phyloP scores from a whole-genome alignment of 2,888 invertebrate genomes.

The Pseudeuparius sepicola region DNA sequence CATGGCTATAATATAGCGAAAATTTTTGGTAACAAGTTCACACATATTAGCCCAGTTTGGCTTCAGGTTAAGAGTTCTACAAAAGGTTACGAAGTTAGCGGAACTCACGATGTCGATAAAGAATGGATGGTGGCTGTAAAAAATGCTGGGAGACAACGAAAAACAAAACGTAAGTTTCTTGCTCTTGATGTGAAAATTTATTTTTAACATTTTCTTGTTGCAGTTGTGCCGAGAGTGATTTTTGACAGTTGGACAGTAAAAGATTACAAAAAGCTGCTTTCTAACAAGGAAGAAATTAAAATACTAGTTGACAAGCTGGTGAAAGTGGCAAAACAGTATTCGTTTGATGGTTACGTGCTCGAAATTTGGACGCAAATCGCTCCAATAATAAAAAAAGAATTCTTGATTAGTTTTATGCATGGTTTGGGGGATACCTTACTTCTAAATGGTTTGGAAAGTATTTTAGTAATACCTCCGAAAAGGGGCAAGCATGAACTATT shows the following conservation, averaged over 20 bases:
- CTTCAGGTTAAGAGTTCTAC: constrained; percentile 66
- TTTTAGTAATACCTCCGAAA: constrained; percentile 75
- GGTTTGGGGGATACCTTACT: too few relatives aligned
- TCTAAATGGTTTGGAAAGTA: constrained; percentile 49
- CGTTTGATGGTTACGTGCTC: constrained; percentile 82
- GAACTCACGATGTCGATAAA: constrained; percentile 75
- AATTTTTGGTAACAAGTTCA: constrained; percentile 78
- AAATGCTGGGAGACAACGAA: constrained; percentile 44
- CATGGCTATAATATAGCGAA: constrained; percentile 91
- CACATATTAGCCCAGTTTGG: constrained; percentile 92
- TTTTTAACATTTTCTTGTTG: constrained; percentile 27
- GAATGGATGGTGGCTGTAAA: constrained; percentile 71
- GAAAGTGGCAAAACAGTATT: constrained; percentile 52
- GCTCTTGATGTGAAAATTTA: constrained; percentile 7
- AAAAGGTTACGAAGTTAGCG: constrained; percentile 54
- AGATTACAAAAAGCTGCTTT: constrained; percentile 65
- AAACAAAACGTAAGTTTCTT: constrained; percentile 47
- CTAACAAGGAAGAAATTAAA: constrained; percentile 54
- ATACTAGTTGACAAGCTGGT: constrained; percentile 59
- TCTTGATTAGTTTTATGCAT: constrained; percentile 55
- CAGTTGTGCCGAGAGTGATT: constrained; percentile 80
- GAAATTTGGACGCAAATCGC: constrained; percentile 85
- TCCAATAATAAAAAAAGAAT: constrained; percentile 47
- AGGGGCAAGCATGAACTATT: constrained; percentile 61
- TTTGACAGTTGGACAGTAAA: constrained; percentile 77